Percentiles rank a stretch among this genome's conserved stretches.
These are phyloP conservation scores for Mylabris sibirica DNA, from an alignment of 2,888 invertebrate species.

Conservation along the genomic window DNA sequence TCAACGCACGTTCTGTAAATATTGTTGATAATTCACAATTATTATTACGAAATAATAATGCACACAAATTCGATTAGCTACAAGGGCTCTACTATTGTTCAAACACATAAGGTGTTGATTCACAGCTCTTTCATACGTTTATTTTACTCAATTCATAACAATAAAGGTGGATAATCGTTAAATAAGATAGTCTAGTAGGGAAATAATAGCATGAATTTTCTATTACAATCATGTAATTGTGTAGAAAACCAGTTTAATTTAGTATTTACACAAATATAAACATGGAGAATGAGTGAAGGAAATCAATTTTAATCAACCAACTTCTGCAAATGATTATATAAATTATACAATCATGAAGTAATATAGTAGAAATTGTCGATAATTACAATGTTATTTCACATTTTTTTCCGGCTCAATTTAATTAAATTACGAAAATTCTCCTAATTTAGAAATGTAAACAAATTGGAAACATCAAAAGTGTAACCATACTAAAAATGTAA, in stretches of 20 bases:
- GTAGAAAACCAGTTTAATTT: neutral
- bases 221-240: constrained; percentile 1
- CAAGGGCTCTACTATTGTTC: neutral
- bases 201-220: neutral
- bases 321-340: constrained; percentile 33
- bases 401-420: neutral
- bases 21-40: neutral
- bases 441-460: neutral
- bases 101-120: neutral
- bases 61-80: neutral
- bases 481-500: neutral
- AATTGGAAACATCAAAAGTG: too few species aligned
- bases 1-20: constrained; percentile 13
- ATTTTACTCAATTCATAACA: too few species aligned
- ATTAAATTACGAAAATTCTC: too few species aligned
- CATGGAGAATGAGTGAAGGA: neutral
- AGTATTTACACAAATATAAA: neutral
- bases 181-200: neutral
- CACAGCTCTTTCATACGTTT: too few species aligned
- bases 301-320: constrained; percentile 6
- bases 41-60: neutral
- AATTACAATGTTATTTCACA: constrained; percentile 15
- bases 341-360: constrained; percentile 20
- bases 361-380: constrained; percentile 12
- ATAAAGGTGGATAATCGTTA: neutral